phyloP scores from a whole-genome alignment of 92 coral and sea anemone genomes.

The Parazoanthus swiftii region DNA sequence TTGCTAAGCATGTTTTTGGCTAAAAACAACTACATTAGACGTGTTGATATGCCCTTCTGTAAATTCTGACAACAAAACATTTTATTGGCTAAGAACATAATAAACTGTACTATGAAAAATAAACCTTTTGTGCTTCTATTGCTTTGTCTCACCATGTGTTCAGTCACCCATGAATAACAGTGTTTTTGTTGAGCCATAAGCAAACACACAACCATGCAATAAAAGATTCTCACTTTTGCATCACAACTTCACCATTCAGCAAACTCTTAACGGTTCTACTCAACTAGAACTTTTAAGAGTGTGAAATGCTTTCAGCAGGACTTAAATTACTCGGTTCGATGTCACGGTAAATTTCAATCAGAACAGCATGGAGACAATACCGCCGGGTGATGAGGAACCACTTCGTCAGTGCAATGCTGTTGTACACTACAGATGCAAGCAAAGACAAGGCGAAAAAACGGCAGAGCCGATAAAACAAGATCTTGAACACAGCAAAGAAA shows the following conservation, averaged over 20 bases:
- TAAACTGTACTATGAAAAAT: background rate
- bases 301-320: background rate
- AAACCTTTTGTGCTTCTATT: background rate
- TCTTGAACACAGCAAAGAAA: background rate
- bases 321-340: background rate
- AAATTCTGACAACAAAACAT: background rate
- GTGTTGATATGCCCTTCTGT: background rate
- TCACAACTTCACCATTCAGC: background rate
- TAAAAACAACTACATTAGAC: background rate
- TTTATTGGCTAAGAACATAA: constrained; percentile 1
- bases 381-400: background rate
- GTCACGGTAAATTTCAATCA: background rate
- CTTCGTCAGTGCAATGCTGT: background rate
- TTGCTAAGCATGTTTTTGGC: no score
- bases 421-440: constrained; percentile 4
- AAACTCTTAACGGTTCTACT: no score
- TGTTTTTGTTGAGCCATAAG: background rate
- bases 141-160: background rate
- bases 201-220: background rate
- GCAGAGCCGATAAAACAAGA: background rate
- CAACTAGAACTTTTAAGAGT: background rate
- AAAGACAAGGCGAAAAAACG: background rate
- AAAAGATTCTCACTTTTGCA: background rate
- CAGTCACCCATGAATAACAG: background rate
- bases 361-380: background rate